These are phyloP conservation scores for Phengaris arion DNA, from an alignment of 2,888 invertebrate genomes.

Conservation along the genomic window DNA sequence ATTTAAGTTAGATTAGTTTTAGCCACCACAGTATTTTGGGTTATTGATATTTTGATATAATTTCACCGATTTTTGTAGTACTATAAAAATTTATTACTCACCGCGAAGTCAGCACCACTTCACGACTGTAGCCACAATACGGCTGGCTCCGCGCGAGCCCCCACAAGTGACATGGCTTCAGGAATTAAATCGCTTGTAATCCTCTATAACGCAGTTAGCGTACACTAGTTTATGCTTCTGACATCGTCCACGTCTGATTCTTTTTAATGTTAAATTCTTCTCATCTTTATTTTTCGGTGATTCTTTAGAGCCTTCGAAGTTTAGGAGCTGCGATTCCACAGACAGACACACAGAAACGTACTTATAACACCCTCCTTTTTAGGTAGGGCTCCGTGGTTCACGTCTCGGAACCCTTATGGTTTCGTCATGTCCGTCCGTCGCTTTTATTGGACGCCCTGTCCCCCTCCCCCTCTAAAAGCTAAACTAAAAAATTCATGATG, in stretches of 20 bases:
- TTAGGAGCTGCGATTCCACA: too few relatives aligned
- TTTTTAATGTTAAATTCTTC: background rate
- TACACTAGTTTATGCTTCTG: conserved; percentile 29
- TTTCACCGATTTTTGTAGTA: background rate
- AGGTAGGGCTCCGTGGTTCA: too few relatives aligned
- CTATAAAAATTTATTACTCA: conserved; percentile 31
- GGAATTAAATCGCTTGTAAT: conserved; percentile 56
- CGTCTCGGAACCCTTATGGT: too few relatives aligned
- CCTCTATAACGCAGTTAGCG: conserved; percentile 40
- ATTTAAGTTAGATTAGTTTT: background rate
- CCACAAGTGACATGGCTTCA: conserved; percentile 68
- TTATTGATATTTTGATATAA: background rate
- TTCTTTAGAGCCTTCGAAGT: too few relatives aligned
- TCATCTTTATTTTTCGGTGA: too few relatives aligned
- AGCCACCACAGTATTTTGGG: background rate
- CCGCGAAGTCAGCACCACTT: conserved; percentile 35
- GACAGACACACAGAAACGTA: too few relatives aligned
- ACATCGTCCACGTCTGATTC: conserved; percentile 18
- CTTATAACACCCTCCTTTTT: too few relatives aligned
- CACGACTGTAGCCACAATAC: conserved; percentile 36
- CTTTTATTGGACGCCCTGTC: too few relatives aligned
- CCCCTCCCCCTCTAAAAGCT: too few relatives aligned
- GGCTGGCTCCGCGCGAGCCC: conserved; percentile 45
- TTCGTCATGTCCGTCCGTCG: too few relatives aligned
- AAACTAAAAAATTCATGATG: too few relatives aligned